A percentile compares a stretch with the other conserved stretches of the same genome.
phyloP scores from a whole-genome alignment of 2,113 vertebrate species.

The Sula dactylatra region DNA sequence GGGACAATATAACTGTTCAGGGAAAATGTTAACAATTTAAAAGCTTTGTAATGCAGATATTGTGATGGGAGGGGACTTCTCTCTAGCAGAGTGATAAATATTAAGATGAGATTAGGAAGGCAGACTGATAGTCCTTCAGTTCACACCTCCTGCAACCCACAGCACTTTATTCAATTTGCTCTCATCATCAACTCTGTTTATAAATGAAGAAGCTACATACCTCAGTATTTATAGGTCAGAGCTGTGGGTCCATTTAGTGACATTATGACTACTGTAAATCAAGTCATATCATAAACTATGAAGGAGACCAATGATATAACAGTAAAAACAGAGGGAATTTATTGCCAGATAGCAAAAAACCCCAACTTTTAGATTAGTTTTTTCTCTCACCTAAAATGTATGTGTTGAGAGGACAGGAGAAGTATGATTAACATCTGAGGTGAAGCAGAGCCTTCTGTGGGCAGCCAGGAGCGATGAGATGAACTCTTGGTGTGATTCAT shows the following conservation, averaged over 20 bases:
- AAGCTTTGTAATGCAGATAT: background rate
- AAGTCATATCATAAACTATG: background rate
- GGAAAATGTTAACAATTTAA: background rate
- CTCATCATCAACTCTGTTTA: background rate
- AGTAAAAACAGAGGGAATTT: background rate
- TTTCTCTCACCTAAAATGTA: background rate
- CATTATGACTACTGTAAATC: conserved; percentile 34
- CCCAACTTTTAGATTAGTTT: background rate
- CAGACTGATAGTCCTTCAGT: background rate
- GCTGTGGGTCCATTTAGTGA: background rate
- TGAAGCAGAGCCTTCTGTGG: background rate
- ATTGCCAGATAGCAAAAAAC: background rate
- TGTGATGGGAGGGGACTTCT: background rate
- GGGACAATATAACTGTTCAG: background rate
- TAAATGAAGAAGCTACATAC: conserved; percentile 3
- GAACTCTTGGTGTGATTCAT: background rate
- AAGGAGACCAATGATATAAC: background rate
- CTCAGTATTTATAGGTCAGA: conserved; percentile 27
- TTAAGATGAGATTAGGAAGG: background rate
- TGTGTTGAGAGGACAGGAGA: background rate
- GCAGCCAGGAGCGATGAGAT: background rate
- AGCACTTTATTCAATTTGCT: conserved; percentile 22
- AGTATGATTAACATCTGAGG: background rate
- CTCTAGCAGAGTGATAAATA: background rate
- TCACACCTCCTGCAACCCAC: conserved; percentile 8